Conservation (phyloP, 2,888 invertebrate genomes). For the Pecten maximus region DNA sequence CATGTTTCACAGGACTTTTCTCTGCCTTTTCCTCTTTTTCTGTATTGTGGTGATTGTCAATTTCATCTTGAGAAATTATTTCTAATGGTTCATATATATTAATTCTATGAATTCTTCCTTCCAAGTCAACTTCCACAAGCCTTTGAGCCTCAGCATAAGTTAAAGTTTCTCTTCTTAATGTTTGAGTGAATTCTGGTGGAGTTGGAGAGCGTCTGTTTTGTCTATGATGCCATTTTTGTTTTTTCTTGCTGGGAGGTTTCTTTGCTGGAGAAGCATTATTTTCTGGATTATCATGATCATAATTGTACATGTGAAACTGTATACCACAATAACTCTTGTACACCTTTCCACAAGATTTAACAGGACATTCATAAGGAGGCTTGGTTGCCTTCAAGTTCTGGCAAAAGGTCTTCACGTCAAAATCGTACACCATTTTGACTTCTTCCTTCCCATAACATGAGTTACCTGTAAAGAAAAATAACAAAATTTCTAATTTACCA, state of each 20-base stretch:
- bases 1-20: conserved; percentile 69
- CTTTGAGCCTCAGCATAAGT: conserved; percentile 93
- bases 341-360: conserved; percentile 91
- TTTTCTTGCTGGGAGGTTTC: conserved; percentile 82
- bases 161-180: conserved; percentile 86
- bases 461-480: neutral
- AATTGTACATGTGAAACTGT: conserved; percentile 92
- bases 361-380: conserved; percentile 93
- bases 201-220: conserved; percentile 79
- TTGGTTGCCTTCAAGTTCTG: conserved; percentile 91
- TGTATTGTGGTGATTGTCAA: conserved; percentile 80
- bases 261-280: conserved; percentile 69
- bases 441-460: conserved; percentile 40
- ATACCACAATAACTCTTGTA: conserved; percentile 94
- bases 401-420: conserved; percentile 93
- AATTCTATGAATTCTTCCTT: conserved; percentile 89
- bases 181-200: conserved; percentile 80
- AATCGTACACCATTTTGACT: conserved; percentile 87
- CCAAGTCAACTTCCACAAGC: conserved; percentile 93
- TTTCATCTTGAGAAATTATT: conserved; percentile 81
- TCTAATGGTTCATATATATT: conserved; percentile 84
- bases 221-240: conserved; percentile 81
- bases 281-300: conserved; percentile 89
- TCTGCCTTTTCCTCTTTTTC: conserved; percentile 81
- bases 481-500: neutral